These are phyloP conservation scores for Thumatha senex DNA, from an alignment of 2,888 invertebrate species.

Conservation along the genomic window DNA sequence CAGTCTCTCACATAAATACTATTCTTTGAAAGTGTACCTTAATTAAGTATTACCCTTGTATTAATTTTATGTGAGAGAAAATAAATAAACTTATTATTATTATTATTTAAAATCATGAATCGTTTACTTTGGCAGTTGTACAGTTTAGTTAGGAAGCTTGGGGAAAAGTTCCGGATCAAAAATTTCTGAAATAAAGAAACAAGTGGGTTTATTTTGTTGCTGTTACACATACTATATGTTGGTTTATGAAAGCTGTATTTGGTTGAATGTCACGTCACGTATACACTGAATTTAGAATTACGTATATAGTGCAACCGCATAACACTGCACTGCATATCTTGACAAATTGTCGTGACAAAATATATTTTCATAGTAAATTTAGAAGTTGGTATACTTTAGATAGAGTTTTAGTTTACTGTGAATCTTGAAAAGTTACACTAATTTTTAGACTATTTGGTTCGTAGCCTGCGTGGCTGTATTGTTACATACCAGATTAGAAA, in stretches of 20 bases:
- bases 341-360: neutral
- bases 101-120: no score
- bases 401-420: no score
- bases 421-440: no score
- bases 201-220: constrained; percentile 2
- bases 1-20: no score
- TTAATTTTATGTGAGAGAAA: no score
- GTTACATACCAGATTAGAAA: no score
- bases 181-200: neutral
- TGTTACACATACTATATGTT: neutral
- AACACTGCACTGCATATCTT: constrained; percentile 14
- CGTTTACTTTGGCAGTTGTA: no score
- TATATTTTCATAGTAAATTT: no score
- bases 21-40: no score
- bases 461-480: neutral
- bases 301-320: constrained; percentile 10
- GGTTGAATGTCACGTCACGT: constrained; percentile 11
- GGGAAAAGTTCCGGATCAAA: neutral
- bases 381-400: neutral
- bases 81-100: no score
- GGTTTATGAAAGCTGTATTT: constrained; percentile 4
- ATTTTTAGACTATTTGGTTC: neutral
- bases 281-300: constrained; percentile 5
- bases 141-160: neutral
- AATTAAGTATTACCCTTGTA: no score